Evolutionary conservation across 2,888 invertebrate species (phyloP).

Genomic region (Sialis lutaria): DNA sequence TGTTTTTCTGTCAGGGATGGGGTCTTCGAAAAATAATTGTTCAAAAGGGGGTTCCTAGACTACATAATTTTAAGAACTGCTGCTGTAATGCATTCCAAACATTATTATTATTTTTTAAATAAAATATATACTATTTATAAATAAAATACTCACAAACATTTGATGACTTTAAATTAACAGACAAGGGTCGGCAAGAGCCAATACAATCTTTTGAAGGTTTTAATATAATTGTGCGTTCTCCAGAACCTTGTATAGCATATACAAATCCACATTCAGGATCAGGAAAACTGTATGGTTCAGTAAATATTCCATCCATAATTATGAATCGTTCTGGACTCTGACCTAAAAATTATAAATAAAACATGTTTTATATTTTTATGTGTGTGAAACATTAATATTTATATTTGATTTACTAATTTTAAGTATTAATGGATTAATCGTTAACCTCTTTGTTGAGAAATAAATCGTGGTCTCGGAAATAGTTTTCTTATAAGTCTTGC

Average conservation of each 20-base stretch:
- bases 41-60: no score
- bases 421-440: no score
- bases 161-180: constrained; percentile 48
- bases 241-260: constrained; percentile 54
- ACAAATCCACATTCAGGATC: constrained; percentile 71
- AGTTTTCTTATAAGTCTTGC: constrained; percentile 52
- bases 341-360: constrained; percentile 31
- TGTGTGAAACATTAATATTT: no score
- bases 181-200: constrained; percentile 50
- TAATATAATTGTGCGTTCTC: constrained; percentile 52
- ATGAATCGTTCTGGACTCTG: constrained; percentile 62
- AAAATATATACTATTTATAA: constrained; percentile 2
- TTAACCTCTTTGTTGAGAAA: constrained; percentile 27
- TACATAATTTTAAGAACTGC: no score
- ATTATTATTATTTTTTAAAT: constrained; percentile 38
- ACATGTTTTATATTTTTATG: constrained; percentile 14
- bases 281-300: constrained; percentile 49
- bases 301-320: constrained; percentile 53
- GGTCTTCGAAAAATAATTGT: no score
- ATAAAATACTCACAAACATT: constrained; percentile 52
- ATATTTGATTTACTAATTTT: no score
- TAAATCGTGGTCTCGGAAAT: constrained; percentile 52
- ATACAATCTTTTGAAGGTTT: constrained; percentile 63
- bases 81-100: constrained; percentile 28
- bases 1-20: no score